phyloP scores from a whole-genome alignment of 2,113 vertebrate species.

The Eleginops maclovinus region DNA sequence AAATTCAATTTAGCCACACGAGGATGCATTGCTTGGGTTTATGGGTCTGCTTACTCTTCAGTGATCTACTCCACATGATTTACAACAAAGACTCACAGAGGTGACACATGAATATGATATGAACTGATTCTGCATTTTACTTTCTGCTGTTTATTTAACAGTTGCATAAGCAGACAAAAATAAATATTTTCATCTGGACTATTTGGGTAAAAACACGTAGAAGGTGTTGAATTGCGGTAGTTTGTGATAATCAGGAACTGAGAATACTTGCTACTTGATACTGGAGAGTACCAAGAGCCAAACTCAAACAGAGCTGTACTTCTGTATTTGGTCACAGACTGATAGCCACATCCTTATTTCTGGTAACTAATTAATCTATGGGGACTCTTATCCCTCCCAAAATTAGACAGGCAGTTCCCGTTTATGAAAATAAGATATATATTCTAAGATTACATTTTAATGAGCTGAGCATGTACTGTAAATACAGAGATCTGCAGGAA shows the following conservation, averaged over 20 bases:
- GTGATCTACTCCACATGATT: background rate
- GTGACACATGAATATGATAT: too few species aligned
- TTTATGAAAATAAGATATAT: conserved; percentile 45
- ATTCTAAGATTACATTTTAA: conserved; percentile 17
- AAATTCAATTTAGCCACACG: background rate
- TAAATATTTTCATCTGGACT: too few species aligned
- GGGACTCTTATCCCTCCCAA: background rate
- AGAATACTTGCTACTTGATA: background rate
- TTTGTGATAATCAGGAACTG: conserved; percentile 40
- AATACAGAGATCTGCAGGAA: background rate
- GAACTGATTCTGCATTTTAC: too few species aligned
- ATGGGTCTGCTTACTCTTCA: background rate
- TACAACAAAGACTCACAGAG: too few species aligned
- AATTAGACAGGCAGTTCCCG: conserved; percentile 39
- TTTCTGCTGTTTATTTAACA: too few species aligned
- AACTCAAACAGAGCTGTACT: background rate
- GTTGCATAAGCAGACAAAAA: too few species aligned
- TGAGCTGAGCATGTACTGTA: background rate
- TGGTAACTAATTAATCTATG: conserved; percentile 14
- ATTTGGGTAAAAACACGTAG: background rate
- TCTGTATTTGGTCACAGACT: conserved; percentile 28
- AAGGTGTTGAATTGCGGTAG: background rate
- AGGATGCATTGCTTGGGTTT: background rate
- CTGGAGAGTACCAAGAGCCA: background rate
- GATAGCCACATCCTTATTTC: conserved; percentile 51